A percentile compares a stretch with the other conserved stretches of the same genome.
Conservation (phyloP, 2,888 invertebrate species). For the Xestia rhomboidea region DNA sequence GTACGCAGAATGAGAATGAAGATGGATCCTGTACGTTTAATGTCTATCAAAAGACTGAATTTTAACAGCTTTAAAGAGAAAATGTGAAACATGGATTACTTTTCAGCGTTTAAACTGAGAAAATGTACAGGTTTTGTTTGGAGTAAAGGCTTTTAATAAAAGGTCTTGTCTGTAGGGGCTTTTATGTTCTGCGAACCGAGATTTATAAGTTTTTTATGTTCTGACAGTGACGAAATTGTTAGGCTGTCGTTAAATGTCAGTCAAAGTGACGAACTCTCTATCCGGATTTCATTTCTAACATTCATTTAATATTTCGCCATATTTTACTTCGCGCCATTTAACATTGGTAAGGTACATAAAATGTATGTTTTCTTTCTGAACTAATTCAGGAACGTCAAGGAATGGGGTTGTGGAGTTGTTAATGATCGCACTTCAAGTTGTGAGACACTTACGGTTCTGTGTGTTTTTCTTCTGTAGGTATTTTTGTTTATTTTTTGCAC, state of each 20-base stretch:
- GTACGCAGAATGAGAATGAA: slow-evolving; percentile 67
- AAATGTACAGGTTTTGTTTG: slow-evolving; percentile 20
- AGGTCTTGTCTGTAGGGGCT: slow-evolving; percentile 14
- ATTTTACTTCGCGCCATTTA: slow-evolving; percentile 2
- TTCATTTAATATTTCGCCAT: slow-evolving; percentile 23
- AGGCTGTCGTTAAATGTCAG: slow-evolving; percentile 32
- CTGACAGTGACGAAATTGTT: slow-evolving; percentile 26
- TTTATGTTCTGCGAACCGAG: slow-evolving; percentile 27
- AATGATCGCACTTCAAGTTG: slow-evolving; percentile 43
- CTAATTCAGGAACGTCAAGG: slow-evolving; percentile 38
- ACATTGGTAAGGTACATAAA: background rate
- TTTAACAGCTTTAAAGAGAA: slow-evolving; percentile 61
- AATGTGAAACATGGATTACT: slow-evolving; percentile 58
- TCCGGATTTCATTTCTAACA: slow-evolving; percentile 16
- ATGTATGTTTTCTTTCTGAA: slow-evolving; percentile 25
- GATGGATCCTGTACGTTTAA: slow-evolving; percentile 58
- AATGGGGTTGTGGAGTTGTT: slow-evolving; percentile 37
- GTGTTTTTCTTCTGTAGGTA: slow-evolving; percentile 1
- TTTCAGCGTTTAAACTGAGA: slow-evolving; percentile 35
- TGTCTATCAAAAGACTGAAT: slow-evolving; percentile 62
- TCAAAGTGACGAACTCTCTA: slow-evolving; percentile 9
- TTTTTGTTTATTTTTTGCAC: background rate
- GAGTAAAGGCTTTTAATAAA: slow-evolving; percentile 31
- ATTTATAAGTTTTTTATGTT: slow-evolving; percentile 59
- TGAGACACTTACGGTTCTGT: slow-evolving; percentile 4